A percentile compares a stretch with the other conserved stretches of the same genome.
phyloP scores from a whole-genome alignment of 2,888 invertebrate genomes.

The Linnaemya tessellans region DNA sequence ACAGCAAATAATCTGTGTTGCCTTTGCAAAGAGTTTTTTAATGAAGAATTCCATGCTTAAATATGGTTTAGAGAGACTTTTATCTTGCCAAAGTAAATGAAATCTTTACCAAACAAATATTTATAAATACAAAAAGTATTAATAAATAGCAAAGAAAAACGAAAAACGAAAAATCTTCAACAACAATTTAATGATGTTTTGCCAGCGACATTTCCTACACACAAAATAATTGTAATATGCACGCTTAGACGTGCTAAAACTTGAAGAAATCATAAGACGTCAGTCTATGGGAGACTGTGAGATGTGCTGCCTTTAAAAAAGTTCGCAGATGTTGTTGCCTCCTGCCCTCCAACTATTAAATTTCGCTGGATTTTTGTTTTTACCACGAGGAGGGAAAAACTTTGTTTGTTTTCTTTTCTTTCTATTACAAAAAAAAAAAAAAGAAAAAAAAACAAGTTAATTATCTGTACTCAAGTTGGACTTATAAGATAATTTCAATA shows the following conservation, averaged over 20 bases:
- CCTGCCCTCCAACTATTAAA: neutral
- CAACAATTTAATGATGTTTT: slow-evolving; percentile 29
- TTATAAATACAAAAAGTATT: slow-evolving; percentile 8
- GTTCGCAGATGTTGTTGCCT: neutral
- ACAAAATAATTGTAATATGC: neutral
- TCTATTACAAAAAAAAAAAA: too few species aligned
- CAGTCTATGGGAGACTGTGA: neutral
- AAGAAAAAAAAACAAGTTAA: neutral
- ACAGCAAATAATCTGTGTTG: slow-evolving; percentile 3
- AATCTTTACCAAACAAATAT: slow-evolving; percentile 43
- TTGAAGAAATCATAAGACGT: neutral
- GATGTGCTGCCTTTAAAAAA: neutral
- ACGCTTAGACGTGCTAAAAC: neutral
- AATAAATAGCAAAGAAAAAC: neutral
- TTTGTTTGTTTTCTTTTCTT: neutral
- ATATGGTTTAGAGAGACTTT: neutral
- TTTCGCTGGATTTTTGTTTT: neutral
- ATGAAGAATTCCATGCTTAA: slow-evolving; percentile 21
- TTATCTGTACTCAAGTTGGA: neutral
- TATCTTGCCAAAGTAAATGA: neutral
- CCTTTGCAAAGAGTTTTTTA: slow-evolving; percentile 42
- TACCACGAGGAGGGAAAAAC: neutral
- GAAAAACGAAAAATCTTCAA: neutral
- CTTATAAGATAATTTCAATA: neutral
- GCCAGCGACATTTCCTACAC: neutral